Evolutionary conservation across 1,140 invertebrate species (phyloP), one percentile per base, ranked within the genome.

Genomic region (Phortica variegata): DNA sequence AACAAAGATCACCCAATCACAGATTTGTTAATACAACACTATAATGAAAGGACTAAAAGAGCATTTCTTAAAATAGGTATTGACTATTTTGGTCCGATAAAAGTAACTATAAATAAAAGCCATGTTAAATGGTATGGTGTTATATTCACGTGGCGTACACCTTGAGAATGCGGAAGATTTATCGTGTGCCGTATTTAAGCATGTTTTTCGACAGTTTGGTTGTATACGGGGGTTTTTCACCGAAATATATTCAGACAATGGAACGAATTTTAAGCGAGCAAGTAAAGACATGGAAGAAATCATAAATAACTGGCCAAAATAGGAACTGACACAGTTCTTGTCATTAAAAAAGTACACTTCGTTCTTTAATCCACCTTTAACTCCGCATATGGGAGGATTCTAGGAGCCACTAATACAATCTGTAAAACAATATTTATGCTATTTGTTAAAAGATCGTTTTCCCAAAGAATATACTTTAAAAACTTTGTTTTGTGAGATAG

Each of bases 71-170:
- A 40, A 40, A 21, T 21, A 19, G 38, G 38, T 6, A 15, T 40
- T 19, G 38, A 19, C 18, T 76, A 61, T 43, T 72, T 65, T 39
- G 65, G 65, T 1, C 68, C 73, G 1, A 49, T 73, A 40, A 34
- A 50, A 12, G 34, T 69, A 1, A 65, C 49, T 8, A 54, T 61
- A 9, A 57, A 61, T 13, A 29, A 65, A 18, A 47, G 62, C 0
- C 41, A 38, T 7, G 54, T 65, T 31, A 78, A 77, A 40, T 36
- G 65, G 3, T 78, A 60, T 41, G 53, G 73, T 2, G 65, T 54
- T 4, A 12, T 80, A 9, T 78, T 76, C 41, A 79, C 73, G 78
- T 39, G 77, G 76, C 0, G 56, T 80, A 2, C 78, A 81, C 47
- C 13, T 80, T 2, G 78, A 80, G 45, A 10, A 76, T 0, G 73